These are phyloP conservation scores for Idris sp. DNA, from an alignment of 1,140 invertebrate genomes.

Conservation along the genomic window DNA sequence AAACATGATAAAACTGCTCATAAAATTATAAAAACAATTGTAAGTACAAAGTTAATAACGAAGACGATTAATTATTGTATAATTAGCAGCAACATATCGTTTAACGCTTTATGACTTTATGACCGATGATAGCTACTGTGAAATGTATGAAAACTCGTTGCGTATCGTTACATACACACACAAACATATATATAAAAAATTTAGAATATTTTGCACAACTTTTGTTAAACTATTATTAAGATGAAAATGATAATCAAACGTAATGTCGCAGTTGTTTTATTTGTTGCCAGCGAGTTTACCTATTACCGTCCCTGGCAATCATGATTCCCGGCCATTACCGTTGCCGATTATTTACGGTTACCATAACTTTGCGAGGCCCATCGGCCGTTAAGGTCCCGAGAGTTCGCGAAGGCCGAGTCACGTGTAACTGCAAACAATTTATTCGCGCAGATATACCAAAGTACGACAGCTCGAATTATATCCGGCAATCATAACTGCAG, in stretches of 20 bases:
- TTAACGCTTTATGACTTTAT: conserved; percentile 61
- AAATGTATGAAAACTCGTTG: conserved; percentile 28
- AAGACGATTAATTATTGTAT: conserved; percentile 58
- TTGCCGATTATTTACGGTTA: conserved; percentile 74
- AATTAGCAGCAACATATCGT: conserved; percentile 55
- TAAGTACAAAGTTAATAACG: conserved; percentile 50
- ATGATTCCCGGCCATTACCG: conserved; percentile 68
- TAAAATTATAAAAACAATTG: conserved; percentile 46
- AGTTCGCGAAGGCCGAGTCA: conserved; percentile 42
- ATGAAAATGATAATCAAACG: conserved; percentile 28
- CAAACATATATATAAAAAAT: too few relatives aligned
- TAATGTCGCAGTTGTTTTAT: conserved; percentile 55
- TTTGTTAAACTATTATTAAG: too few relatives aligned
- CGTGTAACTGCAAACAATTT: conserved; percentile 67
- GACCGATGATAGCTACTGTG: conserved; percentile 31
- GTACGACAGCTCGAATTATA: conserved; percentile 60
- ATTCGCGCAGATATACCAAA: conserved; percentile 60
- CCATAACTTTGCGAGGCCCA: conserved; percentile 69
- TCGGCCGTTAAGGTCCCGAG: conserved; percentile 68
- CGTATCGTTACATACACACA: not conserved
- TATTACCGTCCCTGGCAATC: conserved; percentile 63
- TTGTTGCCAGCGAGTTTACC: conserved; percentile 50
- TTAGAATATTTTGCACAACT: too few relatives aligned
- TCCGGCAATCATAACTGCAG: conserved; percentile 39
- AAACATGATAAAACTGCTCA: conserved; percentile 22